These are phyloP conservation scores for Mixornis gularis DNA, from an alignment of 2,113 vertebrate genomes.

Conservation along the genomic window DNA sequence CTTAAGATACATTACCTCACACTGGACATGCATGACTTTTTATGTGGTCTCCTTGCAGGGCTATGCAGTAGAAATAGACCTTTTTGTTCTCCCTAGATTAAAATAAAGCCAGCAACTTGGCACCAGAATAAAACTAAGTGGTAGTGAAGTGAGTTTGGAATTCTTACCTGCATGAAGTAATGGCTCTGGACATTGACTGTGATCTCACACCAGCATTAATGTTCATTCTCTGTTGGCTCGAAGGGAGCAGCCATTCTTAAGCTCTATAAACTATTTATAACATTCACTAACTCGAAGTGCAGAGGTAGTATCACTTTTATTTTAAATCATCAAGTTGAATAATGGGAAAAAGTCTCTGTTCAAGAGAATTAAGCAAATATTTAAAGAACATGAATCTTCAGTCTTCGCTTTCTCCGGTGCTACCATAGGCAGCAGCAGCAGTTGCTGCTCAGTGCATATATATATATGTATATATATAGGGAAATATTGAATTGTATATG, in stretches of 20 bases:
- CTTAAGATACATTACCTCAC: background rate
- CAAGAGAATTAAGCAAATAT: background rate
- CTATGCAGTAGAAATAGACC: background rate
- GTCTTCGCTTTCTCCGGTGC: background rate
- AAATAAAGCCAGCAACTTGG: background rate
- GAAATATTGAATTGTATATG: background rate
- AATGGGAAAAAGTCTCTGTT: background rate
- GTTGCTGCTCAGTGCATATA: background rate
- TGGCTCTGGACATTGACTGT: background rate
- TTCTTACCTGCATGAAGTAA: background rate
- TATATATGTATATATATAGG: background rate
- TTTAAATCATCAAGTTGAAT: conserved; percentile 15
- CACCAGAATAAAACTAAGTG: background rate
- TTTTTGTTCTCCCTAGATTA: background rate
- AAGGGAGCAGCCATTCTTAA: background rate
- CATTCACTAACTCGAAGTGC: background rate
- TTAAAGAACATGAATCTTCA: background rate
- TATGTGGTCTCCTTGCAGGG: background rate
- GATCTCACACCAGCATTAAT: background rate
- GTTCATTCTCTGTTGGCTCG: background rate
- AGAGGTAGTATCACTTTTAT: background rate
- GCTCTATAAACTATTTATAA: background rate
- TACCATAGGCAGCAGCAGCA: background rate
- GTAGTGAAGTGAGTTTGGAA: background rate
- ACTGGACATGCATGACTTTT: background rate